phyloP scores from a whole-genome alignment of 2,113 vertebrate species.

The Seriola dumerili region DNA sequence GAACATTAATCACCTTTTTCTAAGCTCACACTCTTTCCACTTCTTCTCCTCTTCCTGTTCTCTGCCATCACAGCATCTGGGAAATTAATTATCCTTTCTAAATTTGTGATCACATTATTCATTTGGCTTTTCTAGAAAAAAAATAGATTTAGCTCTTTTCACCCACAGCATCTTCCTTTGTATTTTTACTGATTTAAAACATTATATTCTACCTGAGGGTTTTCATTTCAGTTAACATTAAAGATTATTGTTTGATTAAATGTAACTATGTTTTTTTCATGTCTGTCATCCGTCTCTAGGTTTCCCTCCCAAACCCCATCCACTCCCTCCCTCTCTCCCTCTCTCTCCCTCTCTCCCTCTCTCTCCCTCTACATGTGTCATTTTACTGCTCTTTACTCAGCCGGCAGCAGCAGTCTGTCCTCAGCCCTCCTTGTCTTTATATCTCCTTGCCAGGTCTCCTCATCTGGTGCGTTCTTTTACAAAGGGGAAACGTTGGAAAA shows the following conservation, averaged over 20 bases:
- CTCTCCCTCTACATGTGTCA: slow-evolving; percentile 57
- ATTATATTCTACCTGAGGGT: not conserved
- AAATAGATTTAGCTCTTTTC: not conserved
- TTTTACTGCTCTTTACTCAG: slow-evolving; percentile 60
- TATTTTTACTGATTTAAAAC: not conserved
- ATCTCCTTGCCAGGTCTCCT: slow-evolving; percentile 21
- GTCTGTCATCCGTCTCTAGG: slow-evolving; percentile 23
- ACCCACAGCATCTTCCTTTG: not conserved
- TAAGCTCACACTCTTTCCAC: not conserved
- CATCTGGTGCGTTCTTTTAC: not conserved
- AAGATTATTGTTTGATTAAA: slow-evolving; percentile 1
- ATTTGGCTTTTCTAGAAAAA: slow-evolving; percentile 3
- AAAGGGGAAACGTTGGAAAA: slow-evolving; percentile 24
- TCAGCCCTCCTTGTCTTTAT: slow-evolving; percentile 49
- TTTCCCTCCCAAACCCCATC: slow-evolving; percentile 51
- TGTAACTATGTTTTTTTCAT: slow-evolving; percentile 5
- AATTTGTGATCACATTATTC: slow-evolving; percentile 53
- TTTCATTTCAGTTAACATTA: not conserved
- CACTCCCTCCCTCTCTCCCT: slow-evolving; percentile 37
- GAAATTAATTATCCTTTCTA: slow-evolving; percentile 55
- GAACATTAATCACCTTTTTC: not conserved
- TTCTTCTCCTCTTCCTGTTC: not conserved
- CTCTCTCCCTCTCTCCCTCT: not conserved
- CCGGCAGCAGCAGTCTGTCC: slow-evolving; percentile 58
- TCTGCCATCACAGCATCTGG: slow-evolving; percentile 40